Evolutionary conservation across 2,797 vertebrate species (phyloP).

Genomic region (Melanogrammus aeglefinus): DNA sequence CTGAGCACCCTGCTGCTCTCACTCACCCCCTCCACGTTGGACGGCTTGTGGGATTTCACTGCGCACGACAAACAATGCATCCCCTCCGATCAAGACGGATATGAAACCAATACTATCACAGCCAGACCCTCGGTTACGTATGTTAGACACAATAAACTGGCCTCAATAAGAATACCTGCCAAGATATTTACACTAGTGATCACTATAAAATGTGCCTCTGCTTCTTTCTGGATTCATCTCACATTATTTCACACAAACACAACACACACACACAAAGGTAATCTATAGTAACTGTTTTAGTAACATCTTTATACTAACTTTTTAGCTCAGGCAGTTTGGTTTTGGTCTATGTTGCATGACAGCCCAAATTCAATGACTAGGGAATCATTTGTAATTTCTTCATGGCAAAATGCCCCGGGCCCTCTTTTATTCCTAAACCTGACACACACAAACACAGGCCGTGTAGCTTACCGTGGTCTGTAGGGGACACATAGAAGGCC

Average conservation of each 20-base stretch:
- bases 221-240: not conserved
- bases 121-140: not conserved
- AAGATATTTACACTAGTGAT: not conserved
- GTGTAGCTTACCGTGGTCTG: slow-evolving; percentile 80
- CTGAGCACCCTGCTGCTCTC: slow-evolving; percentile 70
- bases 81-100: not conserved
- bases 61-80: slow-evolving; percentile 5
- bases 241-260: too few relatives aligned
- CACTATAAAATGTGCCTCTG: not conserved
- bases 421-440: too few relatives aligned
- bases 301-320: too few relatives aligned
- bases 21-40: slow-evolving; percentile 74
- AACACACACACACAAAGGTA: too few relatives aligned
- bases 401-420: too few relatives aligned
- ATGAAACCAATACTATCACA: not conserved
- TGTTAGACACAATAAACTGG: not conserved
- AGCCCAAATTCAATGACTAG: too few relatives aligned
- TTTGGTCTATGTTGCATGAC: too few relatives aligned
- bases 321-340: too few relatives aligned
- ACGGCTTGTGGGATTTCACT: slow-evolving; percentile 86
- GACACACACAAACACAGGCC: not conserved
- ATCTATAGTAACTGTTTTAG: too few relatives aligned
- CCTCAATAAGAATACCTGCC: not conserved
- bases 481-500: slow-evolving; percentile 80
- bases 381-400: too few relatives aligned